A percentile compares a stretch with the other conserved stretches of the same genome.
phyloP scores from a whole-genome alignment of 2,888 invertebrate species.

The Acleris holmiana region DNA sequence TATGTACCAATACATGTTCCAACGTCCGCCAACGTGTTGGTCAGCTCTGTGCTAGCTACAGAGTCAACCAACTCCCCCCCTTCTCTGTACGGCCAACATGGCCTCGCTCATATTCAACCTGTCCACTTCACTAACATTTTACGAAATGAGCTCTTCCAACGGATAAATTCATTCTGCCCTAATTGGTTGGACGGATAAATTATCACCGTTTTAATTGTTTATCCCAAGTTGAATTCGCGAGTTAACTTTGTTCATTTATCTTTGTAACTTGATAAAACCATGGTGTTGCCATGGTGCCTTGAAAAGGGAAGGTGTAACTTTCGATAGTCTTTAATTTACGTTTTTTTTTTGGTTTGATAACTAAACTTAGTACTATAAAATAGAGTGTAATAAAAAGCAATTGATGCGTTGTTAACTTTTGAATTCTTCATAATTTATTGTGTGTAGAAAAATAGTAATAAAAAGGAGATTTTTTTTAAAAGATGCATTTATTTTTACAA shows the following conservation, averaged over 20 bases:
- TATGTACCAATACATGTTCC: too few relatives aligned
- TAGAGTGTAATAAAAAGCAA: too few relatives aligned
- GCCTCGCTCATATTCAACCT: slow-evolving; percentile 2
- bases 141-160: slow-evolving; percentile 49
- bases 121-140: slow-evolving; percentile 39
- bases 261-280: slow-evolving; percentile 34
- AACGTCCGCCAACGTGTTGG: too few relatives aligned
- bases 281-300: slow-evolving; percentile 24
- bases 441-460: too few relatives aligned
- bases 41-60: too few relatives aligned
- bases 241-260: slow-evolving; percentile 44
- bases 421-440: too few relatives aligned
- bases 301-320: neutral
- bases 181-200: slow-evolving; percentile 66
- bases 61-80: too few relatives aligned
- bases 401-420: too few relatives aligned
- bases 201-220: slow-evolving; percentile 67
- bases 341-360: neutral
- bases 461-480: too few relatives aligned
- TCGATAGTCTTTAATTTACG: neutral
- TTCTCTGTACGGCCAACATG: too few relatives aligned
- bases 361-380: too few relatives aligned
- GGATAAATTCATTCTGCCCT: slow-evolving; percentile 58
- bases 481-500: too few relatives aligned
- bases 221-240: slow-evolving; percentile 55